Base-by-base conservation (phyloP, 2,797 vertebrate species). In the Helarctos malayanus region DNA sequence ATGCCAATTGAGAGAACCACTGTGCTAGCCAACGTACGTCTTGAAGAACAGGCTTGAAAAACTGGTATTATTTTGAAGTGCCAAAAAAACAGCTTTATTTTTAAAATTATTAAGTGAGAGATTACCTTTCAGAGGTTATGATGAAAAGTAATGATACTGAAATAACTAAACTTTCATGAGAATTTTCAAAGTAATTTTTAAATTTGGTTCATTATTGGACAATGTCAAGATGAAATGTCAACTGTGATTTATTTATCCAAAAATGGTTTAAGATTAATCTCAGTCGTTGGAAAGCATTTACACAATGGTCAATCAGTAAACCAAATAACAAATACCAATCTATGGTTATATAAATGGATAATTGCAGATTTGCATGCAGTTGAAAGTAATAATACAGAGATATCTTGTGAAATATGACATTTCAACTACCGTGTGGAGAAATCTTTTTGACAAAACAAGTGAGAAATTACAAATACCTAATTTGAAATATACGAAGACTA, bases 21-120 rank as follows among this genome's bases (percentile, higher is more conserved):
- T 21, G 7, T 21, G 23, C 1, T n/a, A 75, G 10, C 54, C 59
- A 83, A 41, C 9, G n/a, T 71, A 57, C 15, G 65, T 71, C 47
- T 68, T 82, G 49, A 92, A 94, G 29, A 95, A 84, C 32, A 61
- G 15, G 45, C 59, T 87, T 82, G 59, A 54, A 87, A 83, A 90
- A 61, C 63, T 19, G 19, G 15, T 49, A 13, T 91, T 38, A 29
- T 79, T 91, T 80, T 52, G 9, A 95, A 89, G 57, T 32, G 10
- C 29, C 41, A n/a, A 54, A 92, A 93, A 81, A 16, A 11, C 63
- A 86, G 15, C 35, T 38, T 1, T 29, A 5, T 13, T 49, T 95
- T 93, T 71, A 86, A 87, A 78, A 85, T 84, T 87, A 56, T 57
- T 56, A 82, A 68, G 4, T 63, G 47, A 93, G 73, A 69, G 7